These are phyloP conservation scores for Andricus grossulariae DNA, from an alignment of 1,140 invertebrate genomes.

Conservation along the genomic window DNA sequence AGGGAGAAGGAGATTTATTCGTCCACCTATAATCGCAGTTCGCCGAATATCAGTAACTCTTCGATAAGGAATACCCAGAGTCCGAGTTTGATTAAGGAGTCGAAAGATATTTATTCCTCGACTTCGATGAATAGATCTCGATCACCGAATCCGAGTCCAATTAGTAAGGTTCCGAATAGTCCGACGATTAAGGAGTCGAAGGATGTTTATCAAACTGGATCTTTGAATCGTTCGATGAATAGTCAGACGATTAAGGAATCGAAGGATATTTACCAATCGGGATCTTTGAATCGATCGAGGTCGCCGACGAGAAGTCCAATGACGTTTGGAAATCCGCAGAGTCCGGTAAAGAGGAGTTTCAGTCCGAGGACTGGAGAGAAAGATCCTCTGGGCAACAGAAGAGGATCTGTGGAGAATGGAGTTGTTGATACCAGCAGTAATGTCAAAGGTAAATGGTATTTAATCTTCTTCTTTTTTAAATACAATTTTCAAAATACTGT, in stretches of 20 bases:
- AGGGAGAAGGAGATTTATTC: constrained; percentile 69
- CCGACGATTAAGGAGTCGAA: constrained; percentile 58
- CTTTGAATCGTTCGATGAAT: constrained; percentile 59
- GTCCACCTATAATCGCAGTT: constrained; percentile 56
- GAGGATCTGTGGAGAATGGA: constrained; percentile 64
- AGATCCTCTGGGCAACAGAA: constrained; percentile 63
- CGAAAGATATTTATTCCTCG: constrained; percentile 66
- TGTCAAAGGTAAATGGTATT: constrained; percentile 72
- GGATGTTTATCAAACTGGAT: constrained; percentile 66
- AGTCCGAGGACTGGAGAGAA: constrained; percentile 73
- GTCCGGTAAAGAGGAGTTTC: constrained; percentile 67
- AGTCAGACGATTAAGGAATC: constrained; percentile 64
- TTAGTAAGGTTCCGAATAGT: constrained; percentile 36
- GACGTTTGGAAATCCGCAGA: constrained; percentile 55
- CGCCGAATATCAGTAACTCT: not conserved
- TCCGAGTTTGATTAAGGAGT: constrained; percentile 67
- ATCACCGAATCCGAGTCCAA: constrained; percentile 56
- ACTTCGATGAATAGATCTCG: constrained; percentile 59
- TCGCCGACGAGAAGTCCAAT: constrained; percentile 63
- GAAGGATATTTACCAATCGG: constrained; percentile 67
- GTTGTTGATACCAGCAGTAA: constrained; percentile 83
- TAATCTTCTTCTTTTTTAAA: constrained; percentile 12
- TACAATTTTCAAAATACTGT: not conserved
- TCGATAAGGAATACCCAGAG: constrained; percentile 32
- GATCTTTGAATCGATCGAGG: constrained; percentile 62